These are phyloP conservation scores for Prunella fulvescens DNA, from an alignment of 2,113 vertebrate genomes.

Conservation along the genomic window DNA sequence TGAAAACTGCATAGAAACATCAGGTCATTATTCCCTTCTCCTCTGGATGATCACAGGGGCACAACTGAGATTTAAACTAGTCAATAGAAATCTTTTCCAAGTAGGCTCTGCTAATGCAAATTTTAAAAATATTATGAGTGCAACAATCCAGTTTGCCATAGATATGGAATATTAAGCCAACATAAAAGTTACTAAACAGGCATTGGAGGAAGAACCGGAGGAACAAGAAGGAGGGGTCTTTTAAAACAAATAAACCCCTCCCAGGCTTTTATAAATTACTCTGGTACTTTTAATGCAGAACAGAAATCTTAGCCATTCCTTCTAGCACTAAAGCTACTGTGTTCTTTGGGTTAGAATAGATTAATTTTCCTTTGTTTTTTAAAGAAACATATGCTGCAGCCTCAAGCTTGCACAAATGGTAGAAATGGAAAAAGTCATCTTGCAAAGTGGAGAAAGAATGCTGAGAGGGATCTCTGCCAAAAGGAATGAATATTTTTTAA, in stretches of 20 bases:
- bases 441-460: not conserved
- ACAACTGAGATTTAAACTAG: not conserved
- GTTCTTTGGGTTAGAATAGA: slow-evolving; percentile 23
- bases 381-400: not conserved
- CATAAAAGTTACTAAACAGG: slow-evolving; percentile 14
- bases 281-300: slow-evolving; percentile 43
- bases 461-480: not conserved
- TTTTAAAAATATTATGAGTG: not conserved
- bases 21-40: not conserved
- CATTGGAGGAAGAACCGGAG: not conserved
- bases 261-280: not conserved
- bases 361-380: slow-evolving; percentile 2
- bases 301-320: slow-evolving; percentile 2
- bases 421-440: not conserved
- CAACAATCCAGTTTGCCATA: not conserved
- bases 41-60: not conserved
- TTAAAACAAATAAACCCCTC: not conserved
- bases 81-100: not conserved
- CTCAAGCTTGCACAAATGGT: not conserved
- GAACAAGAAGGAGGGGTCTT: slow-evolving; percentile 1
- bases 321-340: slow-evolving; percentile 1
- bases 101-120: not conserved
- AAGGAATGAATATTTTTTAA: not conserved
- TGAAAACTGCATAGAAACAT: not conserved
- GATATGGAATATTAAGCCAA: not conserved